Conservation (phyloP, 1,140 invertebrate species). For the Rhagoletis pomonella region DNA sequence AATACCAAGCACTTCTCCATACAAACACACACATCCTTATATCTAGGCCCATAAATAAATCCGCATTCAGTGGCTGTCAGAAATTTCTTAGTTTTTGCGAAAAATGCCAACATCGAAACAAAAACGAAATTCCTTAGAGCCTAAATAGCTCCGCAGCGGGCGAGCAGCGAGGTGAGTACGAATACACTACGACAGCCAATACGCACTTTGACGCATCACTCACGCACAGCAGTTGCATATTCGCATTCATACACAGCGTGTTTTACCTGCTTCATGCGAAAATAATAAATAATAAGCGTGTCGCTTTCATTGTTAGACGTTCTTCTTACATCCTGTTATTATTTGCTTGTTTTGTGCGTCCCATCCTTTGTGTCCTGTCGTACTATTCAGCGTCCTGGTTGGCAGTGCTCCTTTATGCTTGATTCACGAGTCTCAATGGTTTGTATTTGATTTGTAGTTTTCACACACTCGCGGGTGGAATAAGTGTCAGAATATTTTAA, state of each 20-base stretch:
- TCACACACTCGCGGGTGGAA: not conserved
- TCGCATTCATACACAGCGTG: not conserved
- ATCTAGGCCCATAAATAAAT: not conserved
- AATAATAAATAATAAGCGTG: constrained; percentile 49
- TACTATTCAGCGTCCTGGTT: too few species aligned
- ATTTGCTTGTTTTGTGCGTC: not conserved
- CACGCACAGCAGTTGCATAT: not conserved
- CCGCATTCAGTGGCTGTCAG: not conserved
- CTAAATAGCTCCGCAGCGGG: not conserved
- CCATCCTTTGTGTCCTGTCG: not conserved
- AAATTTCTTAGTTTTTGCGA: constrained; percentile 15
- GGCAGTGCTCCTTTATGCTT: not conserved
- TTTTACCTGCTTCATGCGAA: not conserved
- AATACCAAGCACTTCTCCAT: not conserved
- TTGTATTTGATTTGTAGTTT: constrained; percentile 20
- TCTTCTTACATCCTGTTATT: not conserved
- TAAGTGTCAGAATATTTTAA: too few species aligned
- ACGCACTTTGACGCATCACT: not conserved
- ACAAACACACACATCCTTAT: not conserved
- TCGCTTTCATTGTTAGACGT: not conserved
- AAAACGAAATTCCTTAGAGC: constrained; percentile 10
- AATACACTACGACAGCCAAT: not conserved
- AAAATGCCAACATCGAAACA: not conserved
- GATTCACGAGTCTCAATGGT: not conserved
- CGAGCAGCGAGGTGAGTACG: not conserved